Percentiles rank a stretch among this genome's conserved stretches.
Evolutionary conservation across 1,140 invertebrate genomes (phyloP).

Genomic region (Druon quercuslanigerum): DNA sequence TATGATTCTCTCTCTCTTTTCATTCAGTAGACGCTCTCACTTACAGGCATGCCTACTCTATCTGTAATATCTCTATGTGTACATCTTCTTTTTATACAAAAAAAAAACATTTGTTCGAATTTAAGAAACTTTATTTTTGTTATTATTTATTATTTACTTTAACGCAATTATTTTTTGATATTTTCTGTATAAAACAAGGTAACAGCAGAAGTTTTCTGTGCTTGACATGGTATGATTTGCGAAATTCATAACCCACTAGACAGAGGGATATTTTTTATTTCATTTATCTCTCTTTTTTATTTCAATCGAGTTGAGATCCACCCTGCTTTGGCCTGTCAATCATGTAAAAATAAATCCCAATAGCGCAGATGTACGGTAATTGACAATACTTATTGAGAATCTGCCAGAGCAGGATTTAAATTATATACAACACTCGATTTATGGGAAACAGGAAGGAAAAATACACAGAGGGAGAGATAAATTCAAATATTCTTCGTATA

Average conservation of each 20-base stretch:
- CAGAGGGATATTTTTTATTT: not conserved
- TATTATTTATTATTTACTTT: no score
- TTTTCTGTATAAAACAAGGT: not conserved
- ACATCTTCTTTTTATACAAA: no score
- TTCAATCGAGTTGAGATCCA: constrained; percentile 38
- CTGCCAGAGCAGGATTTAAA: constrained; percentile 64
- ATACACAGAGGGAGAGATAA: constrained; percentile 35
- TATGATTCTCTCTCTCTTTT: no score
- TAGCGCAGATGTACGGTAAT: constrained; percentile 64
- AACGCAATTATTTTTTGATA: no score
- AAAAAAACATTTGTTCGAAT: no score
- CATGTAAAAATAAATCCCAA: constrained; percentile 63
- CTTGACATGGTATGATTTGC: constrained; percentile 26
- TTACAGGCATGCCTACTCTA: no score
- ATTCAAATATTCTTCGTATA: constrained; percentile 31
- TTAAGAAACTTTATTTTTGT: no score
- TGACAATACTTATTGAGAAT: constrained; percentile 69
- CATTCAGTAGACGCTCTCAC: no score
- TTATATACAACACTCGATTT: constrained; percentile 55
- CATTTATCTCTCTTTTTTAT: not conserved
- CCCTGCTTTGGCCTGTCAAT: constrained; percentile 59
- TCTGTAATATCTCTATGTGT: no score
- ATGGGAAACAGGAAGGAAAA: constrained; percentile 41
- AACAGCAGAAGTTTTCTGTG: not conserved
- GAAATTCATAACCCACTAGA: constrained; percentile 18